Evolutionary conservation across 1,140 invertebrate genomes (phyloP).

Genomic region (Ips typographus): DNA sequence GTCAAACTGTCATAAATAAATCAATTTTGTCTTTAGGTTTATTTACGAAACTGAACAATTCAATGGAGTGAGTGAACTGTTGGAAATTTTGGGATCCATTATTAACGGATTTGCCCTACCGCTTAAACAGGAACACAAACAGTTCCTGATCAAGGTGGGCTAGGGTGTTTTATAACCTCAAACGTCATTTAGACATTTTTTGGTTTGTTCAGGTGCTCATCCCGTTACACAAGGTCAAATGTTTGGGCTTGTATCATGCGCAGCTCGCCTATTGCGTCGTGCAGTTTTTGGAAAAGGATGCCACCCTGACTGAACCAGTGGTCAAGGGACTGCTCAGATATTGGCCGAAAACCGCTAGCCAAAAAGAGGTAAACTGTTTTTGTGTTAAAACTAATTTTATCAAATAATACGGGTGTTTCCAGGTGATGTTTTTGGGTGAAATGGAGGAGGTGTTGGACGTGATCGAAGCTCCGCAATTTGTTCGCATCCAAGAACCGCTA

Average conservation of each 20-base stretch:
- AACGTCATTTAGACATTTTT: conserved; percentile 6
- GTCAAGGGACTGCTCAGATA: conserved; percentile 95
- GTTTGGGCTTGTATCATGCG: conserved; percentile 90
- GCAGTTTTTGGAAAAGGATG: conserved; percentile 99
- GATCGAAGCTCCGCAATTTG: conserved; percentile 97
- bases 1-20: neutral
- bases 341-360: conserved; percentile 99
- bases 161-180: too few species aligned
- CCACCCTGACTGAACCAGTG: conserved; percentile 93
- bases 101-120: conserved; percentile 99
- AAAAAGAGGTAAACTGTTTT: conserved; percentile 74
- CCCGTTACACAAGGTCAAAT: conserved; percentile 97
- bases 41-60: conserved; percentile 99
- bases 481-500: conserved; percentile 94
- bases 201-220: conserved; percentile 61
- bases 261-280: conserved; percentile 99
- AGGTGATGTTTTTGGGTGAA: conserved; percentile 96
- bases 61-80: conserved; percentile 96
- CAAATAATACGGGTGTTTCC: neutral
- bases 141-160: conserved; percentile 93
- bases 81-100: conserved; percentile 98
- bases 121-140: conserved; percentile 95
- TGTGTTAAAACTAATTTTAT: too few species aligned
- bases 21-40: conserved; percentile 68
- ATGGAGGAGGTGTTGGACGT: conserved; percentile 98